These are phyloP conservation scores for Chymomyza caudatula DNA, from an alignment of 2,888 invertebrate species.

Conservation along the genomic window DNA sequence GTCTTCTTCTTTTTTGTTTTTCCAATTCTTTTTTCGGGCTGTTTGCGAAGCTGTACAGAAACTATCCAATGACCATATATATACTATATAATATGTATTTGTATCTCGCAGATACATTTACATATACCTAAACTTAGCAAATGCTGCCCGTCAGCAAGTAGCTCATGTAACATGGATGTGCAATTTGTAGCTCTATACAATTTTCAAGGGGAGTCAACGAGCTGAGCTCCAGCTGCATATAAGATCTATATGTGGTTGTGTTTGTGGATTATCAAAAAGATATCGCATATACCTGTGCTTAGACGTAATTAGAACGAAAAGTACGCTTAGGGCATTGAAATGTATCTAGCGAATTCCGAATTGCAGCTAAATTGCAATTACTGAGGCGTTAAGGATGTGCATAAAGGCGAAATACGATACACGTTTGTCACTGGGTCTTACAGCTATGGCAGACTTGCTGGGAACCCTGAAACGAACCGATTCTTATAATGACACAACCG, in stretches of 20 bases:
- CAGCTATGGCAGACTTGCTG: not conserved
- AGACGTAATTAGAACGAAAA: slow-evolving; percentile 59
- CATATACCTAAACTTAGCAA: not conserved
- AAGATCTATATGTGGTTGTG: slow-evolving; percentile 9
- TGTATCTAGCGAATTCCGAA: slow-evolving; percentile 64
- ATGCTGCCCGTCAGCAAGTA: not conserved
- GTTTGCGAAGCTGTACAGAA: not conserved
- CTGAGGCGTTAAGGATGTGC: slow-evolving; percentile 51
- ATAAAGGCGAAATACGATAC: slow-evolving; percentile 47
- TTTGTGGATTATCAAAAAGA: slow-evolving; percentile 11
- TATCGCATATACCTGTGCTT: slow-evolving; percentile 2
- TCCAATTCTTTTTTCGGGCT: not conserved
- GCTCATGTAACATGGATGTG: not conserved
- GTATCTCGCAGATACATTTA: no score
- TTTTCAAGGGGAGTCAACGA: not conserved
- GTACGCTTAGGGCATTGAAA: slow-evolving; percentile 36
- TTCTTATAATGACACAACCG: not conserved
- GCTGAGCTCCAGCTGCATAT: not conserved
- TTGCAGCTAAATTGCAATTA: slow-evolving; percentile 32
- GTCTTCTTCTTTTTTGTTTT: not conserved
- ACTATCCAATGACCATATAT: not conserved
- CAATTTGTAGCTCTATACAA: not conserved
- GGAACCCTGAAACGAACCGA: not conserved
- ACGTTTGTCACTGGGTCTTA: not conserved
- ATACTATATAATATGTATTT: not conserved